Evolutionary conservation across 2,113 vertebrate genomes (phyloP).

Genomic region (Pelodiscus sinensis): DNA sequence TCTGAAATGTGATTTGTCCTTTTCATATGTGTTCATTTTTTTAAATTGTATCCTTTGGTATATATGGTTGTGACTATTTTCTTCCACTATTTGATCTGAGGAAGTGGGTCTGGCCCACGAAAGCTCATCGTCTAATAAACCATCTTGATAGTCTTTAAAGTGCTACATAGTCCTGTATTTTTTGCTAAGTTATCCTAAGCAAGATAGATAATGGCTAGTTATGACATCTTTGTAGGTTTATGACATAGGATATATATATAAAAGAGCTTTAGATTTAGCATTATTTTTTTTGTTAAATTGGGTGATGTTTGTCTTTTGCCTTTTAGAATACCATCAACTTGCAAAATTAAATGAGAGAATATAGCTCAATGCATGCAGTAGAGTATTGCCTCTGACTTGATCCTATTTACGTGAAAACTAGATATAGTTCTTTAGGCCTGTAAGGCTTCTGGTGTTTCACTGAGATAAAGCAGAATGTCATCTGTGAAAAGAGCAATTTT

Average conservation of each 20-base stretch:
- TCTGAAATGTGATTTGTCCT: too few species aligned
- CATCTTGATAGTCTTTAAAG: too few species aligned
- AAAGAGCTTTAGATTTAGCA: background rate
- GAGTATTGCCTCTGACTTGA: background rate
- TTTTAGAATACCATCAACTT: background rate
- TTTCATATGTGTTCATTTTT: too few species aligned
- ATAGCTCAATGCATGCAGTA: background rate
- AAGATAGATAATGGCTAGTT: background rate
- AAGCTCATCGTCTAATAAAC: too few species aligned
- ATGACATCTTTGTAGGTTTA: background rate
- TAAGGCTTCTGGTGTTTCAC: background rate
- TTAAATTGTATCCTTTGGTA: too few species aligned
- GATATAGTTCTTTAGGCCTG: background rate
- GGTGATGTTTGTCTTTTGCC: background rate
- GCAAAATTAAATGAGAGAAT: background rate
- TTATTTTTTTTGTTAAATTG: background rate
- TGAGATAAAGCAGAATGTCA: background rate
- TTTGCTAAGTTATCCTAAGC: background rate
- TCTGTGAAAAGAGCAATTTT: background rate
- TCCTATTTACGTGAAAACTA: background rate
- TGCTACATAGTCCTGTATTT: too few species aligned
- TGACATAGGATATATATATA: rapidly evolving
- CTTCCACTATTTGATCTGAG: too few species aligned
- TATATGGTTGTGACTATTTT: too few species aligned
- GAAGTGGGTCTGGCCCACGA: too few species aligned